These are phyloP conservation scores for Oscheius myriophilus DNA, from an alignment of 2,888 invertebrate genomes.

Conservation along the genomic window DNA sequence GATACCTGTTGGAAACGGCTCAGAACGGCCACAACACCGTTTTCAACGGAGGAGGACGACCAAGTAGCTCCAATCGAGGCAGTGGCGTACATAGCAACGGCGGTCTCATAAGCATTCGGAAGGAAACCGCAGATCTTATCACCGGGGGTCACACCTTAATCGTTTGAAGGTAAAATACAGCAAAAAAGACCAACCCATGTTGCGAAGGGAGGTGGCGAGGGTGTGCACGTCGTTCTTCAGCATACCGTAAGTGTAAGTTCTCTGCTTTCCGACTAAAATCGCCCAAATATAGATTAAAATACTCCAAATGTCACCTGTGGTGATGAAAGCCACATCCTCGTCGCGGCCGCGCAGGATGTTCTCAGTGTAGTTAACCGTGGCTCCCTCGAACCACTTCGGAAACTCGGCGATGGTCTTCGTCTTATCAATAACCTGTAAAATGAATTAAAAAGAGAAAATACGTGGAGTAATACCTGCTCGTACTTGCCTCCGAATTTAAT, in stretches of 20 bases:
- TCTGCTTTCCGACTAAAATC: not conserved
- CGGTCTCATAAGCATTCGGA: constrained; percentile 74
- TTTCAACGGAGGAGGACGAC: constrained; percentile 76
- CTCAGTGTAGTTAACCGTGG: constrained; percentile 75
- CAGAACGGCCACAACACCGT: constrained; percentile 73
- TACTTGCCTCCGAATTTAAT: constrained; percentile 71
- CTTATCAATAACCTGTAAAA: constrained; percentile 72
- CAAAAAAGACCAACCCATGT: constrained; percentile 30
- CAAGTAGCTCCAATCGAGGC: constrained; percentile 75
- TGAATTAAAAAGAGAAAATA: not conserved
- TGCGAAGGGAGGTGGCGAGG: constrained; percentile 50
- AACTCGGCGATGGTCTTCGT: constrained; percentile 72
- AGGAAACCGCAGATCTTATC: constrained; percentile 75
- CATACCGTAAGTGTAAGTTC: constrained; percentile 28
- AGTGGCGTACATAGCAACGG: constrained; percentile 75
- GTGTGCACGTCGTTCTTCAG: constrained; percentile 60
- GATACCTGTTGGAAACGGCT: constrained; percentile 60
- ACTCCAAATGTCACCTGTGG: no score
- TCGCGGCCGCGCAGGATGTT: constrained; percentile 71
- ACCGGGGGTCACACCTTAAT: constrained; percentile 65
- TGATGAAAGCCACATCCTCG: constrained; percentile 33
- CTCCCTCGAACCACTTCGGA: constrained; percentile 75
- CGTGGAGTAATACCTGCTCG: constrained; percentile 31
- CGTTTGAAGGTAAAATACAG: not conserved
- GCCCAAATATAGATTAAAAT: no score